Evolutionary conservation across 2,113 vertebrate species (phyloP).

Genomic region (Puffinus mauretanicus): DNA sequence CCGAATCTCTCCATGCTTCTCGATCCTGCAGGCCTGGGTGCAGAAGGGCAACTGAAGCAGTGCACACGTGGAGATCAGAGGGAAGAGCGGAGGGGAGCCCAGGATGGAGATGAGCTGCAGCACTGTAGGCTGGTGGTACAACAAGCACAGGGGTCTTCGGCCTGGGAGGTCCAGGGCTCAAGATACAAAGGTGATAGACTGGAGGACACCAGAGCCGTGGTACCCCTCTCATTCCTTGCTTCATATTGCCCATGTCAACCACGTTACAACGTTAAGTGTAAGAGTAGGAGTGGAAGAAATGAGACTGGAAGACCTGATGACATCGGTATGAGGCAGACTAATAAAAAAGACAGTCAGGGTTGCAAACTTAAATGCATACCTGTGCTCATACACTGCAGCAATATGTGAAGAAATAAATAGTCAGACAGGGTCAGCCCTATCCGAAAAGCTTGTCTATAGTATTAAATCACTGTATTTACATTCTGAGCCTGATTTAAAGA

Average conservation of each 20-base stretch:
- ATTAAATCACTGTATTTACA: background rate
- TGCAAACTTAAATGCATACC: background rate
- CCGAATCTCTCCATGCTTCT: background rate
- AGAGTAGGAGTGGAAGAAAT: background rate
- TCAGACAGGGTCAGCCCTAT: background rate
- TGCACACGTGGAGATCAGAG: background rate
- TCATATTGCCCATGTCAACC: background rate
- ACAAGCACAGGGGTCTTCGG: background rate
- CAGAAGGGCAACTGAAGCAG: background rate
- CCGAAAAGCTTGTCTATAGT: background rate
- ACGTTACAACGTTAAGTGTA: rapidly evolving
- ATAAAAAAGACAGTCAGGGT: background rate
- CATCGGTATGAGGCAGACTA: background rate
- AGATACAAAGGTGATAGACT: background rate
- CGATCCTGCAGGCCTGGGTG: background rate
- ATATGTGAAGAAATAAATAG: background rate
- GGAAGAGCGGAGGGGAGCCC: background rate
- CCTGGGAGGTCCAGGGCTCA: background rate
- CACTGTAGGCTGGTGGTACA: background rate
- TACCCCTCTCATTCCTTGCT: background rate
- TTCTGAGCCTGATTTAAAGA: background rate
- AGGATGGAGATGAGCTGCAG: background rate
- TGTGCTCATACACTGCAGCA: background rate
- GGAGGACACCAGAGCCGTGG: background rate
- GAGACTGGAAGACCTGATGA: background rate